These are phyloP conservation scores for Saturnia pavonia DNA, from an alignment of 2,888 invertebrate genomes.

Conservation along the genomic window DNA sequence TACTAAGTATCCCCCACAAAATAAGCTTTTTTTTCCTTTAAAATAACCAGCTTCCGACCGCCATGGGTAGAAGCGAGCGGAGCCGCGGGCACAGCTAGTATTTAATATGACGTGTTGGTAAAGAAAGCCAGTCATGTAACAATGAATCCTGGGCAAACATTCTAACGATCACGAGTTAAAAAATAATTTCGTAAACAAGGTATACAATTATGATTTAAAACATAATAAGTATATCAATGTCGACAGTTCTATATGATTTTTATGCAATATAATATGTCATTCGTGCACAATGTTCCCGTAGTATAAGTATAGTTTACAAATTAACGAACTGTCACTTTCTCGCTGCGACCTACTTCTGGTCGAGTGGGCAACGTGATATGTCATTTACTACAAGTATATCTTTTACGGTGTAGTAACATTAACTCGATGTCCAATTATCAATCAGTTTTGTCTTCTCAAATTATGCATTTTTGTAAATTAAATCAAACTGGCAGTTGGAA, in stretches of 20 bases:
- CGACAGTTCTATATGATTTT: background rate
- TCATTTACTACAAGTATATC: slow-evolving; percentile 10
- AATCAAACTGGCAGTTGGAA: background rate
- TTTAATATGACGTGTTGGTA: no score
- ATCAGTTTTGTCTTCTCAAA: slow-evolving; percentile 6
- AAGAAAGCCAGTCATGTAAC: no score
- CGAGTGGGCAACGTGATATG: slow-evolving; percentile 18
- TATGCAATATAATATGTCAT: slow-evolving; percentile 29
- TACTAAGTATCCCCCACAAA: no score
- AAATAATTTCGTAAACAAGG: no score
- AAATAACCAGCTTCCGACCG: no score
- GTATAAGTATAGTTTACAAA: slow-evolving; percentile 10
- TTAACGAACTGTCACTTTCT: slow-evolving; percentile 18
- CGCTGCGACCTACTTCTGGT: slow-evolving; percentile 14
- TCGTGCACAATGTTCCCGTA: slow-evolving; percentile 24
- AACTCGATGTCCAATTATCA: background rate
- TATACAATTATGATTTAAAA: background rate
- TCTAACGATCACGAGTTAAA: no score
- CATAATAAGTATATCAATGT: background rate
- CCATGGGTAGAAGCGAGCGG: no score
- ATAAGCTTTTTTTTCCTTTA: no score
- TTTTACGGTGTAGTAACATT: slow-evolving; percentile 7
- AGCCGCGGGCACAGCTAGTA: no score
- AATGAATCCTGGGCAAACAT: no score
- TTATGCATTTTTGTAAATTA: background rate